Evolutionary conservation across 2,113 vertebrate genomes (phyloP).

Genomic region (Malurus melanocephalus): DNA sequence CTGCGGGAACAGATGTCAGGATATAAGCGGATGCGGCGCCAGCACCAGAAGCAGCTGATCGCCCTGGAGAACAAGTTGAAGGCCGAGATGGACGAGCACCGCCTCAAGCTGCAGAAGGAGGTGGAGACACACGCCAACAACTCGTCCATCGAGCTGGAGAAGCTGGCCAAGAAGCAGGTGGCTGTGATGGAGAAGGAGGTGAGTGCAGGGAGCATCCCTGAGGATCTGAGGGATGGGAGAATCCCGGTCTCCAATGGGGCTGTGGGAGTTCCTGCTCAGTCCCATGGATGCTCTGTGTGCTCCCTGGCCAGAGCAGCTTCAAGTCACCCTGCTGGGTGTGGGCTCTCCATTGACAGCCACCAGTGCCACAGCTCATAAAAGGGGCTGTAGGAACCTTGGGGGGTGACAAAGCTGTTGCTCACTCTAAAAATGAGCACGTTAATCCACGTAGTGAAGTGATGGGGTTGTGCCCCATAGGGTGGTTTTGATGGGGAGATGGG

Average conservation of each 20-base stretch:
- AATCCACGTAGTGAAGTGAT: not conserved
- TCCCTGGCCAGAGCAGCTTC: not conserved
- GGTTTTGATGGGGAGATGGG: not conserved
- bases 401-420: not conserved
- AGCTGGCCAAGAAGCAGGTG: conserved; percentile 95
- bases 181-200: conserved; percentile 97
- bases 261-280: not conserved
- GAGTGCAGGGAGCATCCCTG: not conserved
- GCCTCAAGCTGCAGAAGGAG: conserved; percentile 98
- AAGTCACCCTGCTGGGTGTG: not conserved
- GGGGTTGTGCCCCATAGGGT: not conserved
- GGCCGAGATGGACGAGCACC: conserved; percentile 99
- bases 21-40: conserved; percentile 98
- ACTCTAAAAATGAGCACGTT: accelerated
- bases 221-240: not conserved
- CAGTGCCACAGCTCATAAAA: not conserved
- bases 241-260: not conserved
- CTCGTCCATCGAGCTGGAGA: conserved; percentile 98
- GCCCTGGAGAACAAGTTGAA: conserved; percentile 99
- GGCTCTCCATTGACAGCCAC: not conserved
- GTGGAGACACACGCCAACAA: conserved; percentile 98
- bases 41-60: conserved; percentile 99
- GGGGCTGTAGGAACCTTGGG: not conserved
- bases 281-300: accelerated
- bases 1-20: conserved; percentile 99